phyloP scores from a whole-genome alignment of 2,797 vertebrate genomes.

The Syngnathus acus region DNA sequence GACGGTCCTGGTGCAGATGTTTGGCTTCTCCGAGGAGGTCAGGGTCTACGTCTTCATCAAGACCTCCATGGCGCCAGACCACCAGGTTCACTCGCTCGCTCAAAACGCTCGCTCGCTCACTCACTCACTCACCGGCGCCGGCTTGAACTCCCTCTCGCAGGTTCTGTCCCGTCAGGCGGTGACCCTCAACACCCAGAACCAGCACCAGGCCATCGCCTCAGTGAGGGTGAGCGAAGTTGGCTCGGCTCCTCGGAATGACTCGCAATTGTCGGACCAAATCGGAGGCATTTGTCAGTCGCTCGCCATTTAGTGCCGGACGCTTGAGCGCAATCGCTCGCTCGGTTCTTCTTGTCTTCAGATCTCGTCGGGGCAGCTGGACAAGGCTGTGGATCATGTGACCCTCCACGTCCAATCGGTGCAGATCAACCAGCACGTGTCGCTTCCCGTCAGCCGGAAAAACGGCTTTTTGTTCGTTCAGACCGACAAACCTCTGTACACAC shows the following conservation, averaged over 20 bases:
- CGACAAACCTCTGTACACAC: constrained; percentile 87
- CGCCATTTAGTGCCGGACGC: too few species aligned
- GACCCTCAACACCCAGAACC: constrained; percentile 66
- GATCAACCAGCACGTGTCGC: constrained; percentile 66
- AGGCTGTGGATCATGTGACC: constrained; percentile 56
- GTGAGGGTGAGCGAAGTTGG: constrained; percentile 66
- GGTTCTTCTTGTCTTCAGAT: constrained; percentile 35
- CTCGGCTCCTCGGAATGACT: not conserved
- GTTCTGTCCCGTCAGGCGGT: constrained; percentile 52
- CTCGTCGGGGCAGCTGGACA: constrained; percentile 56
- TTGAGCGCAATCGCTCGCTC: not conserved
- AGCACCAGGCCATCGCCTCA: constrained; percentile 65
- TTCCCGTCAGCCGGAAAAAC: constrained; percentile 75
- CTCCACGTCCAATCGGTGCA: constrained; percentile 72
- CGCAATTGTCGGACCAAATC: too few species aligned
- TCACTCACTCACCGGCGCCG: not conserved
- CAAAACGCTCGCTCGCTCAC: not conserved
- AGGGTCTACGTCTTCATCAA: constrained; percentile 64
- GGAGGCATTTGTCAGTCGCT: too few species aligned
- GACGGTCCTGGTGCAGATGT: constrained; percentile 79
- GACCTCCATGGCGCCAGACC: constrained; percentile 70
- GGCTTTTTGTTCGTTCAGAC: constrained; percentile 90
- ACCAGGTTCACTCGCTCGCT: constrained; percentile 1
- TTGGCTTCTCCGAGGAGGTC: constrained; percentile 68
- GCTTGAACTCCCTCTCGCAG: not conserved